A percentile compares a stretch with the other conserved stretches of the same genome.
These are phyloP conservation scores for Onychorhynchus coronatus DNA, from an alignment of 2,113 vertebrate species.

Conservation along the genomic window DNA sequence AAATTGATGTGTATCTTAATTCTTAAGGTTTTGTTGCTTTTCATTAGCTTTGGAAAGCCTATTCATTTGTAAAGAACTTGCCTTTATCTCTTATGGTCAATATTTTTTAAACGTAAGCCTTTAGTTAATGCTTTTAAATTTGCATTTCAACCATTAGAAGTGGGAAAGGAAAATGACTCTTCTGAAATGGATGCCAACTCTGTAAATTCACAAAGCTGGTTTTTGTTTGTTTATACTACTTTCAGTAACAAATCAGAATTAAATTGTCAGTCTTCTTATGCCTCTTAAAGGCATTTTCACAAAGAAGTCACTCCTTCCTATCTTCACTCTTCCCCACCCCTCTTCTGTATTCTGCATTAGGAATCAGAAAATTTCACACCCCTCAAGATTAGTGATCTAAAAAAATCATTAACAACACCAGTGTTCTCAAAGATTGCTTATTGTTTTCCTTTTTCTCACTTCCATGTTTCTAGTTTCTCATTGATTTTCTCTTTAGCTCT, in stretches of 20 bases:
- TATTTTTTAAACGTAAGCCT: neutral
- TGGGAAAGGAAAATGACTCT: neutral
- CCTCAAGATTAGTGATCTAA: neutral
- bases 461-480: neutral
- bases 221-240: neutral
- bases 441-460: neutral
- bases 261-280: neutral
- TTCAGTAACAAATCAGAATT: neutral
- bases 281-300: neutral
- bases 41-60: neutral
- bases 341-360: neutral
- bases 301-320: neutral
- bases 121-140: neutral
- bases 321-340: fast-evolving
- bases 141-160: neutral
- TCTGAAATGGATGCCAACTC: neutral
- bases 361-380: neutral
- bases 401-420: neutral
- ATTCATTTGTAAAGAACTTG: neutral
- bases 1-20: neutral
- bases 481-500: neutral
- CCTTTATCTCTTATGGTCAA: neutral
- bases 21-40: neutral
- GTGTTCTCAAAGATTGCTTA: neutral
- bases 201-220: neutral